Percentiles rank a stretch among this genome's conserved stretches.
These are phyloP conservation scores for Brienomyrus brachyistius DNA, from an alignment of 2,113 vertebrate species.

Conservation along the genomic window DNA sequence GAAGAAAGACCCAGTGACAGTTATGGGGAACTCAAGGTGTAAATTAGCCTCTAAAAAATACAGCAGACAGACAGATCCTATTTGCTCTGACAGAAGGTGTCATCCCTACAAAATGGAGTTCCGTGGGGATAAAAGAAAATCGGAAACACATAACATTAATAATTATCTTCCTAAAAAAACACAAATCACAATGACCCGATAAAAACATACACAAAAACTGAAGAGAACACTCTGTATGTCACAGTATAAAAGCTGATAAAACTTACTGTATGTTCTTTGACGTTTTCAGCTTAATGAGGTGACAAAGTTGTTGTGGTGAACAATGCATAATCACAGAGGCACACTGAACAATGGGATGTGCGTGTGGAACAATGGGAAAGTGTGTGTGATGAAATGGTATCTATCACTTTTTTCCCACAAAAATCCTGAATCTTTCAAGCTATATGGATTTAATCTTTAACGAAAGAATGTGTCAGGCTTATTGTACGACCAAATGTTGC, in stretches of 20 bases:
- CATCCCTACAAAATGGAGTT: conserved; percentile 25
- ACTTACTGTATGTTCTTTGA: conserved; percentile 6
- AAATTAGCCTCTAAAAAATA: conserved; percentile 25
- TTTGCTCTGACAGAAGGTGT: conserved; percentile 27
- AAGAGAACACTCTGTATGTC: not conserved
- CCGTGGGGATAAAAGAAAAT: conserved; percentile 20
- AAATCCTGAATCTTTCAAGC: not conserved
- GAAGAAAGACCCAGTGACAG: conserved; percentile 23
- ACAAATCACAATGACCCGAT: not conserved
- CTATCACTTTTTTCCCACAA: not conserved
- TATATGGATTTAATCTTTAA: not conserved
- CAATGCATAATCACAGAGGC: not conserved
- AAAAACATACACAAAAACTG: not conserved
- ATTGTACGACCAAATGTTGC: not conserved
- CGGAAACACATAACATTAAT: conserved; percentile 24
- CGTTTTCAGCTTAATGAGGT: conserved; percentile 23
- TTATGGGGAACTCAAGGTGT: conserved; percentile 21
- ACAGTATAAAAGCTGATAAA: not conserved
- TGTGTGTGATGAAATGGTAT: not conserved
- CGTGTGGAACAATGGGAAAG: too few species aligned
- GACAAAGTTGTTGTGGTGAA: not conserved
- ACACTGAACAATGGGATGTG: not conserved
- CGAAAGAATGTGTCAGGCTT: not conserved
- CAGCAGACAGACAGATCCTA: conserved; percentile 18
- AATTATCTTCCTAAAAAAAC: conserved; percentile 19